A percentile compares a stretch with the other conserved stretches of the same genome.
These are phyloP conservation scores for Calcarius ornatus DNA, from an alignment of 2,113 vertebrate genomes.

Conservation along the genomic window DNA sequence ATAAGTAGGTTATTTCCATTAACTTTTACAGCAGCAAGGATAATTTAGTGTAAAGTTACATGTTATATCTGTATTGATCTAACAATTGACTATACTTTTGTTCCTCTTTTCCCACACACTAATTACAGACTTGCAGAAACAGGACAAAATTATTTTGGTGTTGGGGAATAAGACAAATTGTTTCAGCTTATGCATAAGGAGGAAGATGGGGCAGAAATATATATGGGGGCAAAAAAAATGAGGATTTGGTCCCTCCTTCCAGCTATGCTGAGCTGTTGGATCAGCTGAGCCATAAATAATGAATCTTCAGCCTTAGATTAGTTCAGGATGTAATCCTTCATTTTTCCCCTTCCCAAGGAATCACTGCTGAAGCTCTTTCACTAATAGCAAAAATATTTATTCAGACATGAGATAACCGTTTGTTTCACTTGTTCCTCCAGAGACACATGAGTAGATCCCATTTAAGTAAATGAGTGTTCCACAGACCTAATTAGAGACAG, in stretches of 20 bases:
- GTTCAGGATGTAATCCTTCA: neutral
- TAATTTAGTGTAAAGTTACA: neutral
- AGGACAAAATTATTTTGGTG: neutral
- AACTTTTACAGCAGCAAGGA: neutral
- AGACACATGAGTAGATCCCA: neutral
- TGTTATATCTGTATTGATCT: neutral
- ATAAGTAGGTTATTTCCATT: neutral
- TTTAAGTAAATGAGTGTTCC: conserved; percentile 17
- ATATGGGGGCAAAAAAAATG: neutral
- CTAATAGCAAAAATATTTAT: conserved; percentile 20
- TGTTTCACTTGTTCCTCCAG: neutral
- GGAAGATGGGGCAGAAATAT: neutral
- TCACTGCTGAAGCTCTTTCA: neutral
- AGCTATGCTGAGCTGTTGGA: neutral
- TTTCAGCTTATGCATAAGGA: neutral
- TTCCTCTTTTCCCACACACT: neutral
- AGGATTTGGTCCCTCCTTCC: rapidly evolving
- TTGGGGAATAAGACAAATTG: neutral
- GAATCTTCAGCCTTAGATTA: neutral
- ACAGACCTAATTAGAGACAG: conserved; percentile 25
- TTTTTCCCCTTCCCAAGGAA: neutral
- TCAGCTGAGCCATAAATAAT: neutral
- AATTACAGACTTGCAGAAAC: neutral
- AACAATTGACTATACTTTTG: neutral
- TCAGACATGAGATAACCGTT: neutral